A percentile compares a stretch with the other conserved stretches of the same genome.
Conservation (phyloP, 2,113 vertebrate genomes). For the Rhodinocichla rosea region DNA sequence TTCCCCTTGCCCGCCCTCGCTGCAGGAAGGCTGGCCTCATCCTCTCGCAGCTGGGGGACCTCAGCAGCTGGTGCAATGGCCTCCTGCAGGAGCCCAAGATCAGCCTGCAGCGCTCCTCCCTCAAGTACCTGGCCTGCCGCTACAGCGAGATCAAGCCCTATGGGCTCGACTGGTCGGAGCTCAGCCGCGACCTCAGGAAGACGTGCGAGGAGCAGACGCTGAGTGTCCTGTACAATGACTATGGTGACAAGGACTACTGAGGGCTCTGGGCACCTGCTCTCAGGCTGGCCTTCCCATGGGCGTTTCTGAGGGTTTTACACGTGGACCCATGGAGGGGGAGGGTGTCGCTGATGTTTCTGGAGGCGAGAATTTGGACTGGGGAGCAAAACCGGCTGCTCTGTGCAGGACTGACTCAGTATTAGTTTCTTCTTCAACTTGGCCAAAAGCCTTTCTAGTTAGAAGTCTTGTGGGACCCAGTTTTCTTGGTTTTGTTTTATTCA, state of each 20-base stretch:
- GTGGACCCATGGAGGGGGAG: background rate
- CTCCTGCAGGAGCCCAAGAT: slow-evolving; percentile 95
- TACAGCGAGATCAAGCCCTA: slow-evolving; percentile 96
- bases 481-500: slow-evolving; percentile 50
- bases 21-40: slow-evolving; percentile 94
- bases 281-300: background rate
- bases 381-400: background rate
- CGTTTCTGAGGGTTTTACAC: slow-evolving; percentile 44
- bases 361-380: background rate
- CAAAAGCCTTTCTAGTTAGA: slow-evolving; percentile 34
- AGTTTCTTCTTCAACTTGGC: slow-evolving; percentile 33
- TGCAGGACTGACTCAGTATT: slow-evolving; percentile 17
- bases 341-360: slow-evolving; percentile 6
- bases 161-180: slow-evolving; percentile 89
- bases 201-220: slow-evolving; percentile 93
- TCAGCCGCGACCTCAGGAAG: slow-evolving; percentile 90
- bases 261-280: background rate
- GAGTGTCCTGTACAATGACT: slow-evolving; percentile 92
- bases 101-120: slow-evolving; percentile 83
- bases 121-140: slow-evolving; percentile 92
- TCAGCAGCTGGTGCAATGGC: slow-evolving; percentile 90
- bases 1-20: background rate
- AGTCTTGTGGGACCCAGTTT: slow-evolving; percentile 45
- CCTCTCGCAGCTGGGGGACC: slow-evolving; percentile 90
- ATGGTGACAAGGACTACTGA: slow-evolving; percentile 94